phyloP scores from a whole-genome alignment of 2,888 invertebrate genomes.

The Lottia gigantea region DNA sequence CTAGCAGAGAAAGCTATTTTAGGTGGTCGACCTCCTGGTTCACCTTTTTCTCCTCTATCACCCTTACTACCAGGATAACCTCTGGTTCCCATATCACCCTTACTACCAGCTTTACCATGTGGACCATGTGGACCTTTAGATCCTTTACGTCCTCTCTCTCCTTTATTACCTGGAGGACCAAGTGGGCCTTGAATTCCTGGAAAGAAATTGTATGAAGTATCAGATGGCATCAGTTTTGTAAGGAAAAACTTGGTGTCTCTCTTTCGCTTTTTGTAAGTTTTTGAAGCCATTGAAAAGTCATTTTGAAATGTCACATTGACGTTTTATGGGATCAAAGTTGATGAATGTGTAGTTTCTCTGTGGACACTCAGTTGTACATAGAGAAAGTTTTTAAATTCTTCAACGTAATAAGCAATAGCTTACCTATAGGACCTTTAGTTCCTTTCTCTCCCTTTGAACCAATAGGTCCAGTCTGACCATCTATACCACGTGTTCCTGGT shows the following conservation, averaged over 20 bases:
- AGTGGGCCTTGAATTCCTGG: conserved; percentile 38
- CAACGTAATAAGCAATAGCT: not conserved
- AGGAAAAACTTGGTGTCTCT: not conserved
- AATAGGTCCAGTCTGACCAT: conserved; percentile 52
- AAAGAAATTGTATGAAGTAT: conserved; percentile 9
- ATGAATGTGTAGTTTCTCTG: no score
- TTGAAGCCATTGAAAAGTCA: no score
- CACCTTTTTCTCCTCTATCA: conserved; percentile 49
- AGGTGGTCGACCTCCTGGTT: conserved; percentile 44
- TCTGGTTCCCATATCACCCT: conserved; percentile 46
- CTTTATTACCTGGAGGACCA: conserved; percentile 37
- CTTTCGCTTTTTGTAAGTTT: not conserved
- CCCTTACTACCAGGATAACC: conserved; percentile 59
- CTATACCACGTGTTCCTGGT: conserved; percentile 51
- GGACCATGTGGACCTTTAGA: conserved; percentile 47
- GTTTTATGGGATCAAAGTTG: no score
- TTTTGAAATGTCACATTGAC: no score
- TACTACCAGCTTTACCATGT: conserved; percentile 43
- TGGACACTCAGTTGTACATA: no score
- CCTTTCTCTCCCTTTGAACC: conserved; percentile 58
- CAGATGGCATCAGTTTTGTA: not conserved
- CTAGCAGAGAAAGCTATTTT: conserved; percentile 64
- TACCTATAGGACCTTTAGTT: conserved; percentile 43
- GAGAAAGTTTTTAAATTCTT: no score
- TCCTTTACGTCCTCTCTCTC: conserved; percentile 46